phyloP scores from a whole-genome alignment of 2,888 invertebrate genomes.

The Cerceris ruficornis region DNA sequence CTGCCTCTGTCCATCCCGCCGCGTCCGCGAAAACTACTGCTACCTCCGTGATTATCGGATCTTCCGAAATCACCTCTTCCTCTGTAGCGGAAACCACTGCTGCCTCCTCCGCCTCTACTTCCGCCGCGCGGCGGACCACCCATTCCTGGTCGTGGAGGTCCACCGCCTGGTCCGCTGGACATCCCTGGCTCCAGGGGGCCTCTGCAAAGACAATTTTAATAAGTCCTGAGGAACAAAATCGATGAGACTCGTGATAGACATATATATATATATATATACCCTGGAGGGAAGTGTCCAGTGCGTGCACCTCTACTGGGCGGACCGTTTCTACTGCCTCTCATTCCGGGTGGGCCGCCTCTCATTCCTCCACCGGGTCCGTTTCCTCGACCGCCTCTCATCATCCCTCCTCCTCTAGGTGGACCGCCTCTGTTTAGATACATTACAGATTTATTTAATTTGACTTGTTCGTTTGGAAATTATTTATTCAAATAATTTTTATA shows the following conservation, averaged over 20 bases:
- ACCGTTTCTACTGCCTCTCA: slow-evolving; percentile 76
- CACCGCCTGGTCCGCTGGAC: slow-evolving; percentile 72
- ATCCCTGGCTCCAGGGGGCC: slow-evolving; percentile 77
- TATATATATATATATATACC: slow-evolving; percentile 64
- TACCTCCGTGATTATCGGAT: slow-evolving; percentile 79
- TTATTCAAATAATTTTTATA: neutral
- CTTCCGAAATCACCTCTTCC: slow-evolving; percentile 78
- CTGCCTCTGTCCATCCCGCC: slow-evolving; percentile 81
- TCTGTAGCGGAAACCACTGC: slow-evolving; percentile 74
- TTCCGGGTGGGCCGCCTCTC: slow-evolving; percentile 79
- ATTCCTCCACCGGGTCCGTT: slow-evolving; percentile 77
- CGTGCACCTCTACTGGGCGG: slow-evolving; percentile 77
- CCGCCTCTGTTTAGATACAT: slow-evolving; percentile 69
- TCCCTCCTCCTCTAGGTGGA: slow-evolving; percentile 76
- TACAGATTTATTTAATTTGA: neutral
- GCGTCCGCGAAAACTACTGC: slow-evolving; percentile 75
- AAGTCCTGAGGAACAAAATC: neutral
- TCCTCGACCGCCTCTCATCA: slow-evolving; percentile 78
- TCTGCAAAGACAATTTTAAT: slow-evolving; percentile 52
- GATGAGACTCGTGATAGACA: neutral
- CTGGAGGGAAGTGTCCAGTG: slow-evolving; percentile 78
- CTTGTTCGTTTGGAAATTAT: neutral
- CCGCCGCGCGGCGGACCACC: slow-evolving; percentile 77
- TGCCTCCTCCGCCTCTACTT: slow-evolving; percentile 71
- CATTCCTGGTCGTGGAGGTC: slow-evolving; percentile 75